Evolutionary conservation across 2,113 vertebrate species (phyloP).

Genomic region (Fregetta grallaria): DNA sequence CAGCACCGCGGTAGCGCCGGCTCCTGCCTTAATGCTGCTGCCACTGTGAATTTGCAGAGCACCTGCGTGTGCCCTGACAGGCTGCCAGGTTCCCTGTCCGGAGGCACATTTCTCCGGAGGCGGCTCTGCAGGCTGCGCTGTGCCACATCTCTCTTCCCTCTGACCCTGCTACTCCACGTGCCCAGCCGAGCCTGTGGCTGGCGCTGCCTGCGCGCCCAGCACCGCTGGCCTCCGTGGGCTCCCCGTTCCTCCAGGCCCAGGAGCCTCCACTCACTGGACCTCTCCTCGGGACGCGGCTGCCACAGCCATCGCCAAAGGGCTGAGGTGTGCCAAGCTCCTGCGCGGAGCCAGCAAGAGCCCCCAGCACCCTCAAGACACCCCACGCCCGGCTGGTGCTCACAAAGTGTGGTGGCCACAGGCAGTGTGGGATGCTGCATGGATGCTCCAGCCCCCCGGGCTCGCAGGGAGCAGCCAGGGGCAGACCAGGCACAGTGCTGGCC

Average conservation of each 20-base stretch:
- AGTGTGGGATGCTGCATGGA: background rate
- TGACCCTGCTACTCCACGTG: background rate
- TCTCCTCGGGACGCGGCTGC: background rate
- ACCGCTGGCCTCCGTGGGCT: fast-evolving
- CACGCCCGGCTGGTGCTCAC: background rate
- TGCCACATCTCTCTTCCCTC: background rate
- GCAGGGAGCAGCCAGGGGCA: background rate
- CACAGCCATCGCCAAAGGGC: background rate
- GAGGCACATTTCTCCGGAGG: fast-evolving
- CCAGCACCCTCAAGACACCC: fast-evolving
- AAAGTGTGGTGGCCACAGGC: fast-evolving
- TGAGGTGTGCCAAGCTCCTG: background rate
- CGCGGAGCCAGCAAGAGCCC: fast-evolving
- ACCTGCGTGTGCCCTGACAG: background rate
- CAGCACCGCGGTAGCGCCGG: fast-evolving
- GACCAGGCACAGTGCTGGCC: background rate
- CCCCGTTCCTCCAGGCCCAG: background rate
- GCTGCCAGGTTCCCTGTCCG: fast-evolving
- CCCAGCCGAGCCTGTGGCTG: background rate
- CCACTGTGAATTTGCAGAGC: background rate
- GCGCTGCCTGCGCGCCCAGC: background rate
- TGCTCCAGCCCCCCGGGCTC: background rate
- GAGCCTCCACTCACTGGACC: background rate
- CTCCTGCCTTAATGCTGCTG: background rate
- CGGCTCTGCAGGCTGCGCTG: fast-evolving